Percentiles rank a stretch among this genome's conserved stretches.
phyloP scores from a whole-genome alignment of 2,113 vertebrate genomes.

The Lota lota region DNA sequence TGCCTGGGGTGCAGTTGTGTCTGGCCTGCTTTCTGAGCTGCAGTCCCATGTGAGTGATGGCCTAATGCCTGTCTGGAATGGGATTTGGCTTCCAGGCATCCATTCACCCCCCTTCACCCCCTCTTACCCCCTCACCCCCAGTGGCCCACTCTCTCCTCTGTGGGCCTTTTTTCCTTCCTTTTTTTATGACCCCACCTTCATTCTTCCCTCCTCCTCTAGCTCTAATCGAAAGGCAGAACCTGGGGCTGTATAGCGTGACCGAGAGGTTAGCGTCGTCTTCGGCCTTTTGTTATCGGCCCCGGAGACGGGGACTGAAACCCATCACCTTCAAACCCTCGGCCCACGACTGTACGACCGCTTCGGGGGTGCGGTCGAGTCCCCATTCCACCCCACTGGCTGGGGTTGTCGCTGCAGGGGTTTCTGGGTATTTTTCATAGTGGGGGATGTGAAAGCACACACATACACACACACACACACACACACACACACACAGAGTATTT shows the following conservation, averaged over 20 bases:
- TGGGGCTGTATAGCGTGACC: not conserved
- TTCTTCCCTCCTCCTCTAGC: not conserved
- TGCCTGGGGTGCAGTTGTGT: constrained; percentile 32
- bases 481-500: not conserved
- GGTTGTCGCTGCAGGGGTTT: no score
- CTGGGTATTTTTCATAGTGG: no score
- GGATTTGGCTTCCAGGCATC: constrained; percentile 38
- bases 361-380: no score
- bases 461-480: not conserved
- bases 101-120: not conserved
- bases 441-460: not conserved
- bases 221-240: no score
- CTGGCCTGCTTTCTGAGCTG: constrained; percentile 39
- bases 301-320: not conserved
- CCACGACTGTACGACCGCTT: no score
- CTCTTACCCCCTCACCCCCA: not conserved
- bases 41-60: constrained; percentile 31
- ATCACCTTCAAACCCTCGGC: no score
- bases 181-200: constrained; percentile 16
- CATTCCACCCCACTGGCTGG: no score
- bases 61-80: constrained; percentile 40
- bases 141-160: constrained; percentile 40
- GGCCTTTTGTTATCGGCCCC: not conserved
- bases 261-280: not conserved
- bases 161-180: constrained; percentile 5